A percentile compares a stretch with the other conserved stretches of the same genome.
Conservation (phyloP, 2,888 invertebrate species). For the Fragum whitleyi region DNA sequence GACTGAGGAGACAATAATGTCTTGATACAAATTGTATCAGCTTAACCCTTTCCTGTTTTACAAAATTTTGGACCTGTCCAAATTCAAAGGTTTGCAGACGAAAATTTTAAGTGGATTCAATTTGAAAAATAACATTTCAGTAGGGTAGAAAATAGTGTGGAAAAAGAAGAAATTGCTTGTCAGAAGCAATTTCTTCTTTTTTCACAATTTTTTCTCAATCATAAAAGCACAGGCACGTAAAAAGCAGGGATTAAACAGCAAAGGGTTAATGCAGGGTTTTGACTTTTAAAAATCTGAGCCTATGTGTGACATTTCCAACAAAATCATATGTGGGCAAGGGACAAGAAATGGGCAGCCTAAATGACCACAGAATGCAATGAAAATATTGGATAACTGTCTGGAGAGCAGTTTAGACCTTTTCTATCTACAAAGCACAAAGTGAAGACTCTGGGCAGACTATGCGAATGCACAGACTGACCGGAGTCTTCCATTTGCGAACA, state of each 20-base stretch:
- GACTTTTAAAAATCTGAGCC: too few species aligned
- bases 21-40: too few species aligned
- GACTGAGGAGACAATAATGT: background rate
- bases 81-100: background rate
- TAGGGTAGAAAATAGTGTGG: background rate
- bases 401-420: too few species aligned
- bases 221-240: background rate
- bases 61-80: background rate
- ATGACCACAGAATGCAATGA: too few species aligned
- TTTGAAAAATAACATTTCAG: background rate
- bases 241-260: background rate
- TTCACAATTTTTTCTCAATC: background rate
- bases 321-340: too few species aligned
- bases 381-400: too few species aligned
- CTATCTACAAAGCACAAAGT: too few species aligned
- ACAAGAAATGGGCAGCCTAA: too few species aligned
- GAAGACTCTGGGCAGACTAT: too few species aligned
- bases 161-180: slow-evolving; percentile 17
- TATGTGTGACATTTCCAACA: too few species aligned
- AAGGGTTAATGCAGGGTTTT: background rate
- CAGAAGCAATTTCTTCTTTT: background rate
- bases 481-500: too few species aligned
- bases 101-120: background rate
- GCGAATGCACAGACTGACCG: too few species aligned
- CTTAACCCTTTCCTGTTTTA: background rate